phyloP scores from a whole-genome alignment of 2,797 vertebrate genomes.

The Nyctalus aviator region DNA sequence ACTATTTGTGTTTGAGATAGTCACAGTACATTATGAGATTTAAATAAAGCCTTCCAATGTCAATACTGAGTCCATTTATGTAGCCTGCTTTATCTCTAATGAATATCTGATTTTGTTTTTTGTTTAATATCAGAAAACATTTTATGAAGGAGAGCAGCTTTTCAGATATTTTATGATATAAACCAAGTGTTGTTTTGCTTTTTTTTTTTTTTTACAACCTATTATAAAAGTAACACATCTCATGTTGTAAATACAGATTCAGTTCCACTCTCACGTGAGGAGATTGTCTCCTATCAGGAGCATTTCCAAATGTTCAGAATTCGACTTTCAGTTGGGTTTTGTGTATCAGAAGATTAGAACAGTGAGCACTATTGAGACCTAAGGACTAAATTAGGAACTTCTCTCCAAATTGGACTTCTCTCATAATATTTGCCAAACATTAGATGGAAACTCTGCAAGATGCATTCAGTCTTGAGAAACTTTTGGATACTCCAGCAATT shows the following conservation, averaged over 20 bases:
- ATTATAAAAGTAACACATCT: neutral
- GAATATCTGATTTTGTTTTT: neutral
- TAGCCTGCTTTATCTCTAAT: neutral
- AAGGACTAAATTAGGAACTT: conserved; percentile 31
- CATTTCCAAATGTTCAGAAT: conserved; percentile 37
- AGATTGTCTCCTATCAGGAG: neutral
- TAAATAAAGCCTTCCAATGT: neutral
- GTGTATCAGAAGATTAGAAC: neutral
- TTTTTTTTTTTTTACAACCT: neutral
- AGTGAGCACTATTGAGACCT: neutral
- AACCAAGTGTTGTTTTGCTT: neutral
- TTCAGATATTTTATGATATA: conserved; percentile 42
- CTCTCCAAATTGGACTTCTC: conserved; percentile 30
- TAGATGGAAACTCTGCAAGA: neutral
- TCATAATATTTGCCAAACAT: conserved; percentile 56
- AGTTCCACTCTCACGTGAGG: conserved; percentile 10
- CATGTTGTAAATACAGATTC: neutral
- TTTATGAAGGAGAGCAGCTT: neutral
- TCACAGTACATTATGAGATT: neutral
- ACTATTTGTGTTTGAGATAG: neutral
- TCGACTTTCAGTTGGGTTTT: neutral
- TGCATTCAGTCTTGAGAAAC: conserved; percentile 7
- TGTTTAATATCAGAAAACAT: neutral
- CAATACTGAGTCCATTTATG: neutral
- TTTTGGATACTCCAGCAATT: conserved; percentile 54